phyloP scores from a whole-genome alignment of 2,797 vertebrate species.

The Numenius phaeopus region DNA sequence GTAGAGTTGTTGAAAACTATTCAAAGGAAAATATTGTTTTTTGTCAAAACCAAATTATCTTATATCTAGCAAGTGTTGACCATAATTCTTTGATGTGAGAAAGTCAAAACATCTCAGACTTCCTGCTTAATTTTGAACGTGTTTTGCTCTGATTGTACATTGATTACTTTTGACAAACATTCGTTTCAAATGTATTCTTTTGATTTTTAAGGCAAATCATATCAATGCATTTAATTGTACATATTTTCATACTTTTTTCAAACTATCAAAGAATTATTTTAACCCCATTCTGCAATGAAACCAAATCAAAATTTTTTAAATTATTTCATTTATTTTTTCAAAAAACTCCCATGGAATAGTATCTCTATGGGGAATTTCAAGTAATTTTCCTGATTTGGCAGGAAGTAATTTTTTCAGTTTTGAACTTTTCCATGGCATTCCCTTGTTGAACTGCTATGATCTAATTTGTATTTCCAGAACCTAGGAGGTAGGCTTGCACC shows the following conservation, averaged over 20 bases:
- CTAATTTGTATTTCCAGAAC: not conserved
- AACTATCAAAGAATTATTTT: not conserved
- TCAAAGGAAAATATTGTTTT: not conserved
- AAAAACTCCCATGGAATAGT: fast-evolving
- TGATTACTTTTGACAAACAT: not conserved
- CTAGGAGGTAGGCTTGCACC: not conserved
- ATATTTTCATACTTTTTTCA: not conserved
- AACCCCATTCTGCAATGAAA: not conserved
- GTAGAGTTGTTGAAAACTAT: not conserved
- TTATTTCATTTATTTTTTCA: not conserved
- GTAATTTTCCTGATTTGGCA: not conserved
- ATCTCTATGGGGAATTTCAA: not conserved
- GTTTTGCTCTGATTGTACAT: not conserved
- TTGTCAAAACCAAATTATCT: not conserved
- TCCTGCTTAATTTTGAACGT: not conserved
- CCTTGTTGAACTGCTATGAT: not conserved
- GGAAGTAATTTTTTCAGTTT: not conserved
- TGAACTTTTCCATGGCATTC: not conserved
- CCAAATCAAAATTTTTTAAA: not conserved
- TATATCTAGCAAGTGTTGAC: not conserved
- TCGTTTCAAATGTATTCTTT: not conserved
- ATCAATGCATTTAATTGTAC: not conserved
- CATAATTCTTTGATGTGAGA: not conserved
- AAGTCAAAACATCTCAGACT: not conserved
- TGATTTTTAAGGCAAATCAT: not conserved